Evolutionary conservation across 2,888 invertebrate species (phyloP).

Genomic region (Rhorus exstirpatorius): DNA sequence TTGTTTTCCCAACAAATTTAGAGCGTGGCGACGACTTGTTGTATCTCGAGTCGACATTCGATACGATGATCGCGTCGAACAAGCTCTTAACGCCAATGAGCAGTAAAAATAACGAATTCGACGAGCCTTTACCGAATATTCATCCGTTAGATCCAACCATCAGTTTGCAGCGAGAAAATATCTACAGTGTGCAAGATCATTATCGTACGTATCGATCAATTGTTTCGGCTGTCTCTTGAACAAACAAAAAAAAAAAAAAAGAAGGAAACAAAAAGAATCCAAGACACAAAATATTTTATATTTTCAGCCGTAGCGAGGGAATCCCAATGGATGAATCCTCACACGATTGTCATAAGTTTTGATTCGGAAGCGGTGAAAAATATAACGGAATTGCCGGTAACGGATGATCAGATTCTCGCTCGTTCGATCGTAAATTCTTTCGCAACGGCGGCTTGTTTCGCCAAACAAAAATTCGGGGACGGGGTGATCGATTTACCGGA

Average conservation of each 20-base stretch:
- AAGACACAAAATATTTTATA: not conserved
- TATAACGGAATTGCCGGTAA: conserved; percentile 90
- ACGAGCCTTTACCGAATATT: conserved; percentile 90
- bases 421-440: conserved; percentile 92
- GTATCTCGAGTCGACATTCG: conserved; percentile 89
- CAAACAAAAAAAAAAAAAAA: not conserved
- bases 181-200: conserved; percentile 89
- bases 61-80: conserved; percentile 90
- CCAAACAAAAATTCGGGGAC: conserved; percentile 91
- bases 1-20: conserved; percentile 68
- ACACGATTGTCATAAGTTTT: conserved; percentile 92
- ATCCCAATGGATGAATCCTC: conserved; percentile 88
- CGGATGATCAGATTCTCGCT: conserved; percentile 90
- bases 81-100: conserved; percentile 88
- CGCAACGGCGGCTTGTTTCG: conserved; percentile 92
- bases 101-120: conserved; percentile 84
- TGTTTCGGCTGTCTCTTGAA: not conserved
- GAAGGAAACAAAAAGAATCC: not conserved
- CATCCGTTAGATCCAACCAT: conserved; percentile 92
- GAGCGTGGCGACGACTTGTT: conserved; percentile 89
- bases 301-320: conserved; percentile 87
- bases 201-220: conserved; percentile 90
- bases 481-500: conserved; percentile 89
- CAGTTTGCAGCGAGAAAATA: conserved; percentile 89
- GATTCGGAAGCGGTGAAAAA: conserved; percentile 90